These are phyloP conservation scores for Setophaga petechia DNA, from an alignment of 2,113 vertebrate genomes.

Conservation along the genomic window DNA sequence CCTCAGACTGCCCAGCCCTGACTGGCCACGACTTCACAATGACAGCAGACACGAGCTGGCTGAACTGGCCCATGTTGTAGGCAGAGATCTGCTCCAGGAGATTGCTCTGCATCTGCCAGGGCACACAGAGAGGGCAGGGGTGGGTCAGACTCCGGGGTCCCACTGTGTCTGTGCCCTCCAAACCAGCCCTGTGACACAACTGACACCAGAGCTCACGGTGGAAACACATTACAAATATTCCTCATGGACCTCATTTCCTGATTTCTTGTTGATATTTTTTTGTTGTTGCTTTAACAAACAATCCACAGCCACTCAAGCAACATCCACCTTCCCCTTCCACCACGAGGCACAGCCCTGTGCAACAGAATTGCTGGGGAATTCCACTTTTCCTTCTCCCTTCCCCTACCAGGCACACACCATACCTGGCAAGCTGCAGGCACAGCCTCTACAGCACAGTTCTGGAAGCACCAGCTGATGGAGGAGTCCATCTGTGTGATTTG, in stretches of 20 bases:
- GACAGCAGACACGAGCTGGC: constrained; percentile 83
- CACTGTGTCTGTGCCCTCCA: background rate
- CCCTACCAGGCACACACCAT: background rate
- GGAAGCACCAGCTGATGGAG: constrained; percentile 72
- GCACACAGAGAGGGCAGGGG: background rate
- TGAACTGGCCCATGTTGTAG: constrained; percentile 62
- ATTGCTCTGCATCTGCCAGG: constrained; percentile 44
- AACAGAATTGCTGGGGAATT: background rate
- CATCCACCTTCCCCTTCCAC: background rate
- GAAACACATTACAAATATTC: background rate
- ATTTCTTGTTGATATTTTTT: background rate
- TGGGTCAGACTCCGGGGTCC: rapidly evolving
- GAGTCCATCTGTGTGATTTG: background rate
- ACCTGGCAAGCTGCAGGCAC: constrained; percentile 87
- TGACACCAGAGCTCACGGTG: background rate
- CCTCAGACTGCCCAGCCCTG: background rate
- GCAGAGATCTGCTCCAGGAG: constrained; percentile 47
- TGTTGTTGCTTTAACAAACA: background rate
- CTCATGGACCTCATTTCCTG: background rate
- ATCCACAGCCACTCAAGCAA: background rate
- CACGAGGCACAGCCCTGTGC: rapidly evolving
- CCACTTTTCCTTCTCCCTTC: background rate
- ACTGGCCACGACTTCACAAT: constrained; percentile 86
- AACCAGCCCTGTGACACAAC: rapidly evolving
- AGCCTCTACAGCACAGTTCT: constrained; percentile 84